Evolutionary conservation across 2,113 vertebrate species (phyloP), one percentile per base, ranked within the genome.

Genomic region (Enhydra lutris): DNA sequence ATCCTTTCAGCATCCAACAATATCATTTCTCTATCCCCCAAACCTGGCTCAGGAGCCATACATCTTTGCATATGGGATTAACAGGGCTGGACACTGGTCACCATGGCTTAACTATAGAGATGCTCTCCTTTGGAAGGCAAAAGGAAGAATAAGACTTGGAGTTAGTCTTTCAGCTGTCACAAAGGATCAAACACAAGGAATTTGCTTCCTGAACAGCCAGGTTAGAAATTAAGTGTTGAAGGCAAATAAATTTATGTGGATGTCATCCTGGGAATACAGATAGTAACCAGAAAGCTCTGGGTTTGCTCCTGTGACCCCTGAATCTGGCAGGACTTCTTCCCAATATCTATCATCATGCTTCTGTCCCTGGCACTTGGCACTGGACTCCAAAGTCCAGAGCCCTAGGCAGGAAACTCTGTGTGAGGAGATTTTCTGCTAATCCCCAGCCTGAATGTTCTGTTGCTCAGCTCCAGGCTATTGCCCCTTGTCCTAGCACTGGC

Each of bases 191-290:
- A 89, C n/a, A 50, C 15, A 65, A 91, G 20, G 23, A 79, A 89
- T 82, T 15, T 61, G n/a, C 79, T 96, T 95, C 93, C 78, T 89
- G n/a, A 94, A 91, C 20, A 93, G 39, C 47, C n/a, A 89, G 50
- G 13, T 74, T 95, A 69, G 45, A 91, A 91, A 97, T 97, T 94
- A 97, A 98, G 97, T 7, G 92, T 97, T 81, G 0, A n/a, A 94
- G 92, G 96, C 96, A 92, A 98, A 98, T 89, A 7, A 94, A 86
- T 90, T 24, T 86, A 87, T 96, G 91, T 95, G 80, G 95, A 97
- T 97, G 91, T 95, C 84, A 95, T 95, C 89, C 67, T 50, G 89
- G 95, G 97, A 98, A 4, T 8, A 26, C 11, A 97, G 98, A 97
- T 93, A 67, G 39, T 47, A 97, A 97, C 80, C 50, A 50, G 88